Percentiles rank a stretch among this genome's conserved stretches.
Evolutionary conservation across 2,888 invertebrate species (phyloP).

Genomic region (Rapana venosa): DNA sequence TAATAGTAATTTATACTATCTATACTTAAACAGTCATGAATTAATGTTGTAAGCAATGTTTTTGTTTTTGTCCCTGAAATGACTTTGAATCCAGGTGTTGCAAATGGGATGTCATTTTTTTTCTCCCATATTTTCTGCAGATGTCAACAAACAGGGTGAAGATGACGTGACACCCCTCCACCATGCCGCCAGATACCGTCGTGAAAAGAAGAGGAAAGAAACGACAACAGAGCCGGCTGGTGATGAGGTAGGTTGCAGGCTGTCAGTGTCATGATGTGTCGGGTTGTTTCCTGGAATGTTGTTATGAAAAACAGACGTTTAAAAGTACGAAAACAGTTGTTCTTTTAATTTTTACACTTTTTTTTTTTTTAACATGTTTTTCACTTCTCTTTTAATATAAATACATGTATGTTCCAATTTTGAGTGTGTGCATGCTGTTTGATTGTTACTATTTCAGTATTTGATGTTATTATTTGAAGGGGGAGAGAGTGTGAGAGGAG

Average conservation of each 20-base stretch:
- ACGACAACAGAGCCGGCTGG: slow-evolving; percentile 36
- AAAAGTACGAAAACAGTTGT: neutral
- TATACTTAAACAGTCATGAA: no score
- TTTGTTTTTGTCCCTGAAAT: neutral
- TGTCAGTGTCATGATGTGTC: neutral
- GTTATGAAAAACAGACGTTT: neutral
- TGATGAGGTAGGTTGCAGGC: slow-evolving; percentile 1
- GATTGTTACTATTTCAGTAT: no score
- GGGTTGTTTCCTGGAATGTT: neutral
- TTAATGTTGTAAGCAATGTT: no score
- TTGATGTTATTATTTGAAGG: no score
- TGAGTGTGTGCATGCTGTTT: no score
- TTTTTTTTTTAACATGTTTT: no score
- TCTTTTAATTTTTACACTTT: no score
- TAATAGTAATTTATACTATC: no score
- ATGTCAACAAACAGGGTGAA: slow-evolving; percentile 76
- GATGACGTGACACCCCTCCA: slow-evolving; percentile 79
- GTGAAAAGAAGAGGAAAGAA: slow-evolving; percentile 54
- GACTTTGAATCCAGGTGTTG: neutral
- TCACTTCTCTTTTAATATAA: no score
- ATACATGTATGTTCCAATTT: no score
- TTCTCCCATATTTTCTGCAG: slow-evolving; percentile 55
- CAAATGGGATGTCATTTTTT: neutral
- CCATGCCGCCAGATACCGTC: slow-evolving; percentile 78
- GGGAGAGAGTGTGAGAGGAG: no score